These are phyloP conservation scores for Sesia bembeciformis DNA, from an alignment of 2,888 invertebrate species.

Conservation along the genomic window DNA sequence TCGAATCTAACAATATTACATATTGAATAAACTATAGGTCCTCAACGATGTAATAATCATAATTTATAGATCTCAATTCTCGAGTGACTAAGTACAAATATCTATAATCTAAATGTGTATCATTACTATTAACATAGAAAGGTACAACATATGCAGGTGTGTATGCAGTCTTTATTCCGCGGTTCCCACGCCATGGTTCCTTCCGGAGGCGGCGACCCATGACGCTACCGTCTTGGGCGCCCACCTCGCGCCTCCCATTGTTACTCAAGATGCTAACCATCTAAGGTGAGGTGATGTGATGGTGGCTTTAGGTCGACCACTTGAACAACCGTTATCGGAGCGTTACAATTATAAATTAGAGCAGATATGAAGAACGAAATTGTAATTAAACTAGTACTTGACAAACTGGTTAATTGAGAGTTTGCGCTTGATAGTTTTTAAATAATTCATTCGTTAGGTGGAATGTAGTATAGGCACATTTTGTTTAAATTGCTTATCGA, in stretches of 20 bases:
- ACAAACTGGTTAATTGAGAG: too few relatives aligned
- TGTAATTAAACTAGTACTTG: too few relatives aligned
- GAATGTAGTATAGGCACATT: too few relatives aligned
- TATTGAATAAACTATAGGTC: too few relatives aligned
- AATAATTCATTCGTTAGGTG: too few relatives aligned
- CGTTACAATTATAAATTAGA: neutral
- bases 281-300: neutral
- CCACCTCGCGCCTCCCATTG: slow-evolving; percentile 43
- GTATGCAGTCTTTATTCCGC: neutral
- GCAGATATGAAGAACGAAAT: too few relatives aligned
- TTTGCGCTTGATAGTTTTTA: too few relatives aligned
- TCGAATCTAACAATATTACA: too few relatives aligned
- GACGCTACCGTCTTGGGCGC: slow-evolving; percentile 58
- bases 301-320: neutral
- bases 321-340: neutral
- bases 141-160: neutral
- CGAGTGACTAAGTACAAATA: neutral
- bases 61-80: neutral
- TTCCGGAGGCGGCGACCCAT: slow-evolving; percentile 67
- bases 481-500: too few relatives aligned
- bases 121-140: neutral
- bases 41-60: too few relatives aligned
- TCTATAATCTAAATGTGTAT: slow-evolving; percentile 1
- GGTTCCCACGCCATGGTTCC: slow-evolving; percentile 65
- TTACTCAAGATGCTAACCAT: slow-evolving; percentile 12